A percentile compares a stretch with the other conserved stretches of the same genome.
These are phyloP conservation scores for Zaprionus obscuricornis DNA, from an alignment of 2,888 invertebrate species.

Conservation along the genomic window DNA sequence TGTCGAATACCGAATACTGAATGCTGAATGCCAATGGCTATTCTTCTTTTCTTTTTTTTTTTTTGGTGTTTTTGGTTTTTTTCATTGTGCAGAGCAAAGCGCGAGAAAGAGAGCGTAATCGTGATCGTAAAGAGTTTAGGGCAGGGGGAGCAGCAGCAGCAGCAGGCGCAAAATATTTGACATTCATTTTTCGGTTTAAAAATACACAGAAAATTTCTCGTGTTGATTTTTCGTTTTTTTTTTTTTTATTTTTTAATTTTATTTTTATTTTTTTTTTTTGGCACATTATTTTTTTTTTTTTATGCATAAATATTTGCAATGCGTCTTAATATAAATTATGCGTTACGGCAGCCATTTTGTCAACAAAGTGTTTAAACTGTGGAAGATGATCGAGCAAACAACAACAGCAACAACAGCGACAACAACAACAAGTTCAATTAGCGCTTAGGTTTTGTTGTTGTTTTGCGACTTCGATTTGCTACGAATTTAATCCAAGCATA, in stretches of 20 bases:
- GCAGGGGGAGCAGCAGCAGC: neutral
- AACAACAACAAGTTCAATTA: conserved; percentile 63
- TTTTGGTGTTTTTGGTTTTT: conserved; percentile 17
- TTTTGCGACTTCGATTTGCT: conserved; percentile 70
- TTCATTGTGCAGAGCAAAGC: conserved; percentile 9
- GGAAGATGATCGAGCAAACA: conserved; percentile 5
- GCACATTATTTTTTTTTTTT: conserved; percentile 20
- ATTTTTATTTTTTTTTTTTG: conserved; percentile 1
- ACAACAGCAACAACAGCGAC: conserved; percentile 17
- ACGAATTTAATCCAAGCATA: conserved; percentile 77
- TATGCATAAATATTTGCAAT: conserved; percentile 58
- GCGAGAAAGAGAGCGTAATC: neutral
- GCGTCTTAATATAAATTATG: conserved; percentile 56
- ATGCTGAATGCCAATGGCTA: too few relatives aligned
- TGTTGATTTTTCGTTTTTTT: conserved; percentile 8
- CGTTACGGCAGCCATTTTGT: conserved; percentile 51
- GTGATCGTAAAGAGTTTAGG: neutral
- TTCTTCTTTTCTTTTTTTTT: too few relatives aligned
- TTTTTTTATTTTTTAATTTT: neutral
- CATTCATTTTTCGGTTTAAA: conserved; percentile 46
- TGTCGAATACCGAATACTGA: neutral
- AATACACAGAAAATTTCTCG: conserved; percentile 36
- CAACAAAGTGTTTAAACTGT: conserved; percentile 32
- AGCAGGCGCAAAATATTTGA: conserved; percentile 16
- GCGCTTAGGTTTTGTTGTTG: conserved; percentile 60